Conservation (phyloP, 2,797 vertebrate genomes). For the Siniperca undulata region DNA sequence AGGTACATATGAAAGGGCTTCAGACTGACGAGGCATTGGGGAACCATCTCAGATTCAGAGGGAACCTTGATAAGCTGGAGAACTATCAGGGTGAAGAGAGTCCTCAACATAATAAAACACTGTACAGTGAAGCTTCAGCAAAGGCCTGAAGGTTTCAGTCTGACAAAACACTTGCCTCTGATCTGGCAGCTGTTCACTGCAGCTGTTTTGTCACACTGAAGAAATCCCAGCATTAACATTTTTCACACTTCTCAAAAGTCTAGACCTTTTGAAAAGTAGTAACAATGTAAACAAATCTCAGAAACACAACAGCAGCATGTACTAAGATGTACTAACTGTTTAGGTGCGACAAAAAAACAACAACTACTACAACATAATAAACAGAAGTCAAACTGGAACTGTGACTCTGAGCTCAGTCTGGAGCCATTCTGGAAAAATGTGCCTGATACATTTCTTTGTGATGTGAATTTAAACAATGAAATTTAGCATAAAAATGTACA, state of each 20-base stretch:
- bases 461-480: neutral
- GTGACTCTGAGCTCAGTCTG: neutral
- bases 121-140: conserved; percentile 43
- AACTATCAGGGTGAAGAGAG: conserved; percentile 62
- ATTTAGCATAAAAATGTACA: neutral
- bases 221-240: conserved; percentile 42
- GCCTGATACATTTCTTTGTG: neutral
- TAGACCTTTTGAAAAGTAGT: conserved; percentile 4
- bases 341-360: neutral
- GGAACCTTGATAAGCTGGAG: conserved; percentile 65
- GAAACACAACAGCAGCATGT: neutral
- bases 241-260: conserved; percentile 40
- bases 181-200: conserved; percentile 66
- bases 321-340: neutral
- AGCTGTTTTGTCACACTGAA: conserved; percentile 61
- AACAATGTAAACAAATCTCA: neutral
- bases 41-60: conserved; percentile 49
- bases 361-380: neutral
- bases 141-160: conserved; percentile 52
- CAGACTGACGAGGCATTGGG: conserved; percentile 68
- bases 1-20: conserved; percentile 70
- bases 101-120: conserved; percentile 61
- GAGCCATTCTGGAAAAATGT: neutral
- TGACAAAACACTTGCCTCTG: conserved; percentile 65
- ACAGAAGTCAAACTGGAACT: neutral